Conservation (phyloP, 2,113 vertebrate species). For the Stegastes partitus region DNA sequence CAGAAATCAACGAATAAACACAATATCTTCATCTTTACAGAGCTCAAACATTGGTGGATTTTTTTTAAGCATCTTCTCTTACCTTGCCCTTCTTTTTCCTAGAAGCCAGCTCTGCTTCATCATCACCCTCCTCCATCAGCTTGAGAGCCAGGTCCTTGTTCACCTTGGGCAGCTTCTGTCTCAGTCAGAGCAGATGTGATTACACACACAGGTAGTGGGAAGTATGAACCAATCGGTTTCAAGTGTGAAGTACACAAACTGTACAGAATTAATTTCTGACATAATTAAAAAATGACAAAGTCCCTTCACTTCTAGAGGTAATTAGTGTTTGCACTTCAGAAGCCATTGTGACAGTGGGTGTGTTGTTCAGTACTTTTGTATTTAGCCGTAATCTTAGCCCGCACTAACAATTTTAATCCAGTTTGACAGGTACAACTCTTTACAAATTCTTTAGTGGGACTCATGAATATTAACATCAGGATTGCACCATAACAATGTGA, state of each 20-base stretch:
- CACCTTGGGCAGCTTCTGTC: conserved; percentile 94
- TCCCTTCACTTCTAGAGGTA: no score
- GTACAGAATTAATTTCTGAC: no score
- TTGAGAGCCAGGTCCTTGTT: conserved; percentile 97
- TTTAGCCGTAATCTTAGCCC: background rate
- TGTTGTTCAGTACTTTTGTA: no score
- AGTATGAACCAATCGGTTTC: background rate
- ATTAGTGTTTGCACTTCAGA: background rate
- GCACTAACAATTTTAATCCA: background rate
- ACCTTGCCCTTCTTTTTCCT: conserved; percentile 95
- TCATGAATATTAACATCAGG: no score
- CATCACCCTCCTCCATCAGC: conserved; percentile 94
- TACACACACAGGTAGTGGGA: background rate
- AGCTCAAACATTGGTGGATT: background rate
- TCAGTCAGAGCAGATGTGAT: conserved; percentile 15
- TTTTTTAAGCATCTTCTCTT: conserved; percentile 2
- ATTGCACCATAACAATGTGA: background rate
- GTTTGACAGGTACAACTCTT: background rate
- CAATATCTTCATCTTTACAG: background rate
- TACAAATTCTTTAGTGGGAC: no score
- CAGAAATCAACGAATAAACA: background rate
- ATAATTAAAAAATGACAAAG: no score
- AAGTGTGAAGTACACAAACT: background rate
- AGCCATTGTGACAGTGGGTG: background rate
- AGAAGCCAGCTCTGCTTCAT: conserved; percentile 77